Base-by-base conservation (phyloP, 1,140 invertebrate genomes). In the Glomeris maerens region DNA sequence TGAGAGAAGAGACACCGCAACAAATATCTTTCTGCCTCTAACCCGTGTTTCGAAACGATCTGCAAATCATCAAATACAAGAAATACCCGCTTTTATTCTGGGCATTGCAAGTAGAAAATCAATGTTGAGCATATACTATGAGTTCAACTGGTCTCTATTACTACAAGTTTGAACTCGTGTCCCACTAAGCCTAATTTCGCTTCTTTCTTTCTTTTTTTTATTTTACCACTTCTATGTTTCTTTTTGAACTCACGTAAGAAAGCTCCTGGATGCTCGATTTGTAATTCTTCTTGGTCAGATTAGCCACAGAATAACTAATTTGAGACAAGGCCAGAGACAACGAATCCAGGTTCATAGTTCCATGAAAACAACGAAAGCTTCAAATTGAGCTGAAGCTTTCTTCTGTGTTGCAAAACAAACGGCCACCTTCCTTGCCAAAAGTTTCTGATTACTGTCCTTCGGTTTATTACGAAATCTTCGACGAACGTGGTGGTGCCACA, bases 281-380 rank as follows among this genome's bases (percentile, higher is more conserved):
- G 73, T 82, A 88, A 75, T 92, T 94, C 77, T 89, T 90, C 79
- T 91, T 93, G 71, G 78, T 87, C 75, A 93, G 80, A 79, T 86
- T 91, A 71, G 81, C 78, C 77, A 94, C 83, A 73, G 91, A 84
- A 83, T 85, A 86, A 83, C 81, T 84, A 75, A 94, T 93, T 82
- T 93, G 86, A 78, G 85, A 86, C 80, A 92, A 83, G 78, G 87
- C 86, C 83, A 90, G 88, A 78, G 84, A 89, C 79, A 89, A 81
- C 79, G 88, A 83, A 78, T 92, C 87, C 78, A 91, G 84, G 84
- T 91, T 92, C 89, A 94, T 93, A 88, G 83, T 92, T 92, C 84
- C 81, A 87, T 88, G 79, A 83, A 84, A 58, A 62, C 57, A 54
- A 57, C 64, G 66, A 70, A 70, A 69, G 66, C 67, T 66, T 64